phyloP scores from a whole-genome alignment of 2,113 vertebrate genomes.

The Nothobranchius kuhntae region DNA sequence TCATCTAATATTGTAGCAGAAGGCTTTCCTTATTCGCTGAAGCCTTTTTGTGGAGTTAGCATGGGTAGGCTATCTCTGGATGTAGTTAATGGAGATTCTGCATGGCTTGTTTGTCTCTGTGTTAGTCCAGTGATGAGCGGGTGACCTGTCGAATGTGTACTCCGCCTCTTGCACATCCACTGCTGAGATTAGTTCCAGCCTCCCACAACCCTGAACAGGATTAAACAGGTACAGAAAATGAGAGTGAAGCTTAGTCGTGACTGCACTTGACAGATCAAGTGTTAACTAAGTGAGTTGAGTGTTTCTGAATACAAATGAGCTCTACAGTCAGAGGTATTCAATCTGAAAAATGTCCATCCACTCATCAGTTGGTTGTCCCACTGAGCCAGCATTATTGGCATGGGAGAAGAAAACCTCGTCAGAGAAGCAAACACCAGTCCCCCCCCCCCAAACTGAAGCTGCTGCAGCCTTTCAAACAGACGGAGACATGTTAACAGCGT shows the following conservation, averaged over 20 bases:
- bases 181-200: background rate
- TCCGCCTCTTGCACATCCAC: background rate
- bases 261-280: background rate
- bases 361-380: slow-evolving; percentile 43
- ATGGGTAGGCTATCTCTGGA: too few relatives aligned
- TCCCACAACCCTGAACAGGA: background rate
- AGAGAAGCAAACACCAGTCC: slow-evolving; percentile 53
- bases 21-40: too few relatives aligned
- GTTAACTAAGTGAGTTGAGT: background rate
- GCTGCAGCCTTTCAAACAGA: slow-evolving; percentile 36
- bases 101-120: background rate
- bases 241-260: background rate
- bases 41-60: too few relatives aligned
- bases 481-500: slow-evolving; percentile 38
- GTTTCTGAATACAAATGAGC: background rate
- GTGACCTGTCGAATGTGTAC: background rate
- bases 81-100: background rate
- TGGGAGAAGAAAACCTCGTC: slow-evolving; percentile 31
- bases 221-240: too few relatives aligned
- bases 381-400: slow-evolving; percentile 36
- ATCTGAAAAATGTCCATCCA: slow-evolving; percentile 29
- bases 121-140: background rate
- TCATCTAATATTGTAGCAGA: too few relatives aligned
- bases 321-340: slow-evolving; percentile 18
- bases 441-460: slow-evolving; percentile 21